Conservation (phyloP, 1,140 invertebrate species). For the Ptiloglossa arizonensis region DNA sequence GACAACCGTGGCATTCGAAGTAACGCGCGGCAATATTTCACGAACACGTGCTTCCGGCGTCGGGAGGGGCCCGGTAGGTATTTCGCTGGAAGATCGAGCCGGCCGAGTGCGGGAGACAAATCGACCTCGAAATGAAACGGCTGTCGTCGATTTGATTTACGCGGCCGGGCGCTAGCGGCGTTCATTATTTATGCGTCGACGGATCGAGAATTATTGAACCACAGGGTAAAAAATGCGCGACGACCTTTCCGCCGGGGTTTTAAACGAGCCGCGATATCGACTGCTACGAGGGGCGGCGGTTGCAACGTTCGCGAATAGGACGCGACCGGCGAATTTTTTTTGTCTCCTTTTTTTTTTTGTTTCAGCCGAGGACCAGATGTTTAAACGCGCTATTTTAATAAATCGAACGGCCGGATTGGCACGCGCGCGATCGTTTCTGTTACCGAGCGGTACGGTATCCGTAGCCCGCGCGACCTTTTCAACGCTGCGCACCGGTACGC, state of each 20-base stretch:
- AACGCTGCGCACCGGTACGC: too few species aligned
- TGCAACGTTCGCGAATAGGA: too few species aligned
- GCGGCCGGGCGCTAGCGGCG: slow-evolving; percentile 38
- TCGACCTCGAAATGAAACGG: slow-evolving; percentile 70
- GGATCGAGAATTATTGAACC: slow-evolving; percentile 67
- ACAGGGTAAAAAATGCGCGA: slow-evolving; percentile 51
- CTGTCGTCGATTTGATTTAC: slow-evolving; percentile 69
- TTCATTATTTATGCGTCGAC: slow-evolving; percentile 69
- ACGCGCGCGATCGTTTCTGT: too few species aligned
- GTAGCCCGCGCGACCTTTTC: too few species aligned
- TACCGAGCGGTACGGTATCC: too few species aligned
- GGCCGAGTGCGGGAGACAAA: slow-evolving; percentile 62
- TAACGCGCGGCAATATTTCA: slow-evolving; percentile 66
- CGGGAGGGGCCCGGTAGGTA: slow-evolving; percentile 40
- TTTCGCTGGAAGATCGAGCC: slow-evolving; percentile 56
- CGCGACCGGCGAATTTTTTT: too few species aligned
- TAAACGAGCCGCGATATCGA: background rate
- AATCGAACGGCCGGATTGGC: too few species aligned
- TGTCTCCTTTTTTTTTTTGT: too few species aligned
- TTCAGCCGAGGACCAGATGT: too few species aligned
- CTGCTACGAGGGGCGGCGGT: background rate
- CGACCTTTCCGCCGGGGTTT: slow-evolving; percentile 9
- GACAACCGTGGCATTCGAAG: slow-evolving; percentile 62
- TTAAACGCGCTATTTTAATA: too few species aligned
- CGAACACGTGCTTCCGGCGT: slow-evolving; percentile 63